Conservation (phyloP, 2,113 vertebrate species). For the Albula glossodonta region DNA sequence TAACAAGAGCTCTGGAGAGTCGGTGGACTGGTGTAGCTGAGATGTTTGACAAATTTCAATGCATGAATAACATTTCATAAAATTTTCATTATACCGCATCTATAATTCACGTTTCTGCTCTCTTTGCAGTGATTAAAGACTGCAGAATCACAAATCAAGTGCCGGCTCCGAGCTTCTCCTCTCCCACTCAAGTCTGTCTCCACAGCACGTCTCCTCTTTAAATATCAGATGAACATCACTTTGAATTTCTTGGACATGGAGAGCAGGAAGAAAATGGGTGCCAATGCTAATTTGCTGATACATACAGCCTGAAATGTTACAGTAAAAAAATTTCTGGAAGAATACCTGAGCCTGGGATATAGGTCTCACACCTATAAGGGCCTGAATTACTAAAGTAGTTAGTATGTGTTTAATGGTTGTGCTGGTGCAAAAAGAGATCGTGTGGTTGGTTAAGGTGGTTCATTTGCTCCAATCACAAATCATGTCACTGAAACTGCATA, state of each 20-base stretch:
- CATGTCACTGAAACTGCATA: too few relatives aligned
- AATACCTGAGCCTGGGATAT: too few relatives aligned
- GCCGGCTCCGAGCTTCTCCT: not conserved
- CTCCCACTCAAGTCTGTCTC: not conserved
- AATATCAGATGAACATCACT: not conserved
- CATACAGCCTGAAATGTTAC: too few relatives aligned
- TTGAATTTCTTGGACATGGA: not conserved
- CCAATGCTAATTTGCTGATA: not conserved
- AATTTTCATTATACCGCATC: slow-evolving; percentile 28
- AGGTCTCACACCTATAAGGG: too few relatives aligned
- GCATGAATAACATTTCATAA: slow-evolving; percentile 44
- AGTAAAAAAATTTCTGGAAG: too few relatives aligned
- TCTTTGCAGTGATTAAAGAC: slow-evolving; percentile 29
- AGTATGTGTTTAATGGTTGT: too few relatives aligned
- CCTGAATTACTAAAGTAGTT: too few relatives aligned
- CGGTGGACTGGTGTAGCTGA: slow-evolving; percentile 12
- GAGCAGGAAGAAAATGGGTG: not conserved
- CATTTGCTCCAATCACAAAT: too few relatives aligned
- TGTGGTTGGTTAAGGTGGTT: too few relatives aligned
- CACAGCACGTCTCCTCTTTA: not conserved
- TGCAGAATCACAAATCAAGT: slow-evolving; percentile 19
- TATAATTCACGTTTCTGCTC: slow-evolving; percentile 38
- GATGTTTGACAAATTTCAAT: slow-evolving; percentile 44
- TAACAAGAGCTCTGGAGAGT: slow-evolving; percentile 9
- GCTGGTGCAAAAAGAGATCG: too few relatives aligned